phyloP scores from a whole-genome alignment of 2,113 vertebrate species.

The Austrofundulus limnaeus region DNA sequence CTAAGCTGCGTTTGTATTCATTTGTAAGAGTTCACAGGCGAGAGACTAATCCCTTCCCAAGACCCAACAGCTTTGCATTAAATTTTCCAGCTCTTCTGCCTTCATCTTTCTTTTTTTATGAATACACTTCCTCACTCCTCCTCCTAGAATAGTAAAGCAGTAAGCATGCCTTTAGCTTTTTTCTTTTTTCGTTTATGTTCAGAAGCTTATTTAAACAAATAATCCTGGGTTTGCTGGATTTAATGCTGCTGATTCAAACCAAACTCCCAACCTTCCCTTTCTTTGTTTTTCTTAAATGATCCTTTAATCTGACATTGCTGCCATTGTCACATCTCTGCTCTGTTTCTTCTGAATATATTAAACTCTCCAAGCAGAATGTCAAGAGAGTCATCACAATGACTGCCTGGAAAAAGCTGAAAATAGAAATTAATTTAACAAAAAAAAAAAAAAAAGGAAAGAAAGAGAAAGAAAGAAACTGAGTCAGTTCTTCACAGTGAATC shows the following conservation, averaged over 20 bases:
- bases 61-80: conserved; percentile 58
- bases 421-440: conserved; percentile 1
- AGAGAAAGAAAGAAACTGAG: too few relatives aligned
- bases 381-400: background rate
- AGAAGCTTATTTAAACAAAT: conserved; percentile 57
- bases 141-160: conserved; percentile 20
- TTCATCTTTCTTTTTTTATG: conserved; percentile 38
- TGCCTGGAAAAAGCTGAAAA: conserved; percentile 1
- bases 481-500: conserved; percentile 13
- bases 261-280: conserved; percentile 19
- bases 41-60: conserved; percentile 55
- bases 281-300: conserved; percentile 11
- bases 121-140: conserved; percentile 36
- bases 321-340: conserved; percentile 7
- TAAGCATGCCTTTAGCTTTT: conserved; percentile 43
- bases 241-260: conserved; percentile 24
- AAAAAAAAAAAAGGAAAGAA: conserved; percentile 12
- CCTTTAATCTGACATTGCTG: conserved; percentile 18
- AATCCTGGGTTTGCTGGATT: conserved; percentile 52
- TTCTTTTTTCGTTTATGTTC: conserved; percentile 32
- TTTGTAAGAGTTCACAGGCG: conserved; percentile 31
- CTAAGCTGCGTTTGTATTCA: conserved; percentile 38
- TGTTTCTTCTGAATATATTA: conserved; percentile 12
- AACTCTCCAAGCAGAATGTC: background rate
- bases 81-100: conserved; percentile 53